Evolutionary conservation across 2,888 invertebrate genomes (phyloP), one percentile per base, ranked within the genome.

Genomic region (Nomada lathburiana): DNA sequence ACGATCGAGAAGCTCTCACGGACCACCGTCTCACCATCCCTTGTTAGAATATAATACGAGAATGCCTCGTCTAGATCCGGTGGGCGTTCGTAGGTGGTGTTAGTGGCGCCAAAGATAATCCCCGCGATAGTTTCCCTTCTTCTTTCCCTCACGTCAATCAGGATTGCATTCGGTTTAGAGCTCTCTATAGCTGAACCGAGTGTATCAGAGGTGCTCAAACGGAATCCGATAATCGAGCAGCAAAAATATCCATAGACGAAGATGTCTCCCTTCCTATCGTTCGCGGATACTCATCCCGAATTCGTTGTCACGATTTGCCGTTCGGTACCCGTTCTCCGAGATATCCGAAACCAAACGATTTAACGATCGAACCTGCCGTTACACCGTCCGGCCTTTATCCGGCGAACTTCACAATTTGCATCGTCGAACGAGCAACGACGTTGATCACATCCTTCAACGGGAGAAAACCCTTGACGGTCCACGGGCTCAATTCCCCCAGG

Each of bases 81-180:
- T 89, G 87, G 88, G 89, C 88, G 90, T 85, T 80, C 77, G 85
- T 84, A 79, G 83, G 81, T 90, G 89, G 92, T 89, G 90, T 91
- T 91, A 89, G 91, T 93, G 93, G 93, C 92, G 93, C 93, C 92
- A 91, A 87, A 91, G 93, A 93, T 94, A 93, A 93, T 92, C 93
- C 93, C 76, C 77, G 86, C 86, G 91, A 92, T 93, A 92, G 92
- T 91, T 91, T 90, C 92, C 91, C 90, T 90, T 91, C 90, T 90
- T 91, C 88, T 89, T 88, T 90, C 88, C 87, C 81, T 81, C 89
- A 91, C 91, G 93, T 94, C 93, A 94, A 92, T 94, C 93, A 94
- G 93, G 93, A 94, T 94, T 93, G 92, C 91, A 92, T 90, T 93
- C 90, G 91, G 91, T 92, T 91, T 92, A 90, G 90, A 91, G 90